Conservation (phyloP, 2,888 invertebrate genomes). For the Drosophila basisetae region DNA sequence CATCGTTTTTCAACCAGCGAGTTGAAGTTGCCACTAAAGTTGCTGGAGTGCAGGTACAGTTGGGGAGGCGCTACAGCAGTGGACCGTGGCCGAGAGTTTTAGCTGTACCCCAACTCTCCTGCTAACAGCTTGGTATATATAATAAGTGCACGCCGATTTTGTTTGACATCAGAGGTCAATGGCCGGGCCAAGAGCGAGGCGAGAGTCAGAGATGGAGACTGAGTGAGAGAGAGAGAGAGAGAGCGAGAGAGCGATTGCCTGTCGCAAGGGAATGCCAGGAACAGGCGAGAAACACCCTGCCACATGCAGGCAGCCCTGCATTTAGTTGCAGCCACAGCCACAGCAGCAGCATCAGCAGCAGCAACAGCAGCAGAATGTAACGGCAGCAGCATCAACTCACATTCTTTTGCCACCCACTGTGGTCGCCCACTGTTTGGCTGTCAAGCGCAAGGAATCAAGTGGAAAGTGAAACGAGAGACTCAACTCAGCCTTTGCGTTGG, state of each 20-base stretch:
- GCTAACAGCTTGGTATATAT: conserved; percentile 46
- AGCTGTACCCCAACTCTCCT: conserved; percentile 3
- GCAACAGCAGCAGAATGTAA: conserved; percentile 24
- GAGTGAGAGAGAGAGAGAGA: conserved; percentile 11
- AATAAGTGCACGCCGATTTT: conserved; percentile 79
- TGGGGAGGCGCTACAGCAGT: conserved; percentile 23
- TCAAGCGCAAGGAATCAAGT: conserved; percentile 81
- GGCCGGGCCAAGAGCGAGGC: conserved; percentile 51
- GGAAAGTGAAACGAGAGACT: conserved; percentile 76
- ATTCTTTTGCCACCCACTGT: conserved; percentile 43
- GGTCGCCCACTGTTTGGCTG: conserved; percentile 61
- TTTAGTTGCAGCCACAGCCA: conserved; percentile 44
- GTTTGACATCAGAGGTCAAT: conserved; percentile 82
- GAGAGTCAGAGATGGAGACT: conserved; percentile 1
- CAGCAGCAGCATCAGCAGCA: conserved; percentile 3
- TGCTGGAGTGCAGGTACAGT: conserved; percentile 20
- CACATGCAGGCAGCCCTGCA: conserved; percentile 63
- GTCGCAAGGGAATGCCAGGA: conserved; percentile 63
- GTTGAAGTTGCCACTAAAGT: conserved; percentile 55
- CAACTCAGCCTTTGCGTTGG: conserved; percentile 31
- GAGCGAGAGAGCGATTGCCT: conserved; percentile 7
- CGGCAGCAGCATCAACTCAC: conserved; percentile 24
- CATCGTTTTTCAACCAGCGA: conserved; percentile 41
- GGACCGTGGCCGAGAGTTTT: conserved; percentile 69
- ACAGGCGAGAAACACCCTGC: conserved; percentile 45